phyloP scores from a whole-genome alignment of 2,797 vertebrate species.

The Chaenodraco wilsoni region DNA sequence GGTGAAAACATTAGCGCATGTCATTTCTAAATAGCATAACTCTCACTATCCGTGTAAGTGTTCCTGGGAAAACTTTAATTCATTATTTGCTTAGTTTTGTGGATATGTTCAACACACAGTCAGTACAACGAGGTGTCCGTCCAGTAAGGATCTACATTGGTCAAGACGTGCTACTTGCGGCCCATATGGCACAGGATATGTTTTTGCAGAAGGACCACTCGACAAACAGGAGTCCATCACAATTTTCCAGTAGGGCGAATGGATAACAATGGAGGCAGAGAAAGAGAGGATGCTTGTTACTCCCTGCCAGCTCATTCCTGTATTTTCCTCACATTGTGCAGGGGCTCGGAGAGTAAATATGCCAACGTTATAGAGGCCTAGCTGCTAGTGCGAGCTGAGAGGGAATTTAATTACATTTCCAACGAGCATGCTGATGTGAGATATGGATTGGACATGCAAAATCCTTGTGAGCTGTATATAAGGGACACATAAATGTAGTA shows the following conservation, averaged over 20 bases:
- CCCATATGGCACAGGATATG: conserved; percentile 18
- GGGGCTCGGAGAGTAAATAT: conserved; percentile 63
- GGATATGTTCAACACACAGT: background rate
- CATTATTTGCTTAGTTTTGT: background rate
- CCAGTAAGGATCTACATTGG: background rate
- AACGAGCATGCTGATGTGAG: conserved; percentile 65
- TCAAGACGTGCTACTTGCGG: conserved; percentile 16
- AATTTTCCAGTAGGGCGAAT: conserved; percentile 51
- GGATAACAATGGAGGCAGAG: conserved; percentile 33
- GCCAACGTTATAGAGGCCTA: conserved; percentile 63
- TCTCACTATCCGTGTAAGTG: background rate
- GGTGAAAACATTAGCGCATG: background rate
- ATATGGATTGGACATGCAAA: conserved; percentile 62
- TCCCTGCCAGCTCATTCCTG: conserved; percentile 47
- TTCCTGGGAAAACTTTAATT: background rate
- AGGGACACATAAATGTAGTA: conserved; percentile 49
- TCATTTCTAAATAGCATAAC: background rate
- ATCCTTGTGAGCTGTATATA: conserved; percentile 35
- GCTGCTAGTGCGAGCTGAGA: conserved; percentile 49
- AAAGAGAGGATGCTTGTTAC: conserved; percentile 36
- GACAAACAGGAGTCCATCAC: conserved; percentile 36
- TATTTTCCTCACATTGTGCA: conserved; percentile 50
- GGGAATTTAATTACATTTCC: conserved; percentile 74
- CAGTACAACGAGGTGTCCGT: background rate
- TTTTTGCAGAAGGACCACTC: conserved; percentile 38